These are phyloP conservation scores for Anagyrus pseudococci DNA, from an alignment of 2,888 invertebrate species.

Conservation along the genomic window DNA sequence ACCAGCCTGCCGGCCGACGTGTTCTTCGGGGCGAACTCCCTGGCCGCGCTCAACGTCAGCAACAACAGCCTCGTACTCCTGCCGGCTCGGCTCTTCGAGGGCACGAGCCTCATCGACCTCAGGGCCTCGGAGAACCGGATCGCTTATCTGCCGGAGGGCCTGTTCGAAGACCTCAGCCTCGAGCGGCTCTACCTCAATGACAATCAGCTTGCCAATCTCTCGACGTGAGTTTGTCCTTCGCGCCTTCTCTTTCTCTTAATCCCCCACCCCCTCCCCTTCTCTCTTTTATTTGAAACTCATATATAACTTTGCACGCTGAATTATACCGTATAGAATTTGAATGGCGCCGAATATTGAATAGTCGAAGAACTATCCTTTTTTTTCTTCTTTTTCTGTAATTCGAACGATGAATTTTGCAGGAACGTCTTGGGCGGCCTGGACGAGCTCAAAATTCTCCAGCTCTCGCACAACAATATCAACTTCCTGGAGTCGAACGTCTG, in stretches of 20 bases:
- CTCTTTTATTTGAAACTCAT: too few species aligned
- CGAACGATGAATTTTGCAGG: background rate
- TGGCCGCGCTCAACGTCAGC: conserved; percentile 69
- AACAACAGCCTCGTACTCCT: conserved; percentile 61
- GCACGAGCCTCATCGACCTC: conserved; percentile 68
- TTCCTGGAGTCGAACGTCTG: background rate
- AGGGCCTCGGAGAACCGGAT: conserved; percentile 72
- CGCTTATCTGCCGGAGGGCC: background rate
- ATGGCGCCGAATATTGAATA: background rate
- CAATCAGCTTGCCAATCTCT: conserved; percentile 55
- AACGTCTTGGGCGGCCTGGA: conserved; percentile 9
- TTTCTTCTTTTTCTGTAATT: background rate
- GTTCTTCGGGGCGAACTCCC: background rate
- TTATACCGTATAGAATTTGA: background rate
- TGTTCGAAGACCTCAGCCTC: conserved; percentile 7
- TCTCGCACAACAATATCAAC: conserved; percentile 62
- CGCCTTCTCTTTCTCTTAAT: background rate
- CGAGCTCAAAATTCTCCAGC: conserved; percentile 55
- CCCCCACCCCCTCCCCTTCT: too few species aligned
- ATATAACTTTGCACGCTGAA: background rate
- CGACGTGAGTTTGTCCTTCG: conserved; percentile 7
- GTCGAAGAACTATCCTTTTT: background rate
- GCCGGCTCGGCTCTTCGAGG: conserved; percentile 68
- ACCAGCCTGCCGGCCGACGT: conserved; percentile 65
- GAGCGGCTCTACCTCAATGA: conserved; percentile 64